A percentile compares a stretch with the other conserved stretches of the same genome.
Conservation (phyloP, 1,140 invertebrate genomes). For the Diorhabda carinulata region DNA sequence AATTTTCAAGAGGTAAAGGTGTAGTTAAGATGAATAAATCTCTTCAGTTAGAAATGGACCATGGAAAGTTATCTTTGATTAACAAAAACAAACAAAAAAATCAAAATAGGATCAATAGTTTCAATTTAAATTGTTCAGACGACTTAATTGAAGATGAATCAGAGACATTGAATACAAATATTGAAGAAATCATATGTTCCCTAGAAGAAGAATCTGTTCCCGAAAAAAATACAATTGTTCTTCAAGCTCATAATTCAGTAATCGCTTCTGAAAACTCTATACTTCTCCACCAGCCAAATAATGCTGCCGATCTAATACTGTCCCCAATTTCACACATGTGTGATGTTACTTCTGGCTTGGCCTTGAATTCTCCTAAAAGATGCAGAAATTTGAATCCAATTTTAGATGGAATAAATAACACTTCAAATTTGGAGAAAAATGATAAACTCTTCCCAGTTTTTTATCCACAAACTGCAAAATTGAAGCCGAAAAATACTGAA, state of each 20-base stretch:
- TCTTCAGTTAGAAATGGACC: conserved; percentile 32
- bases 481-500: conserved; percentile 6
- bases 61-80: conserved; percentile 32
- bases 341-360: conserved; percentile 52
- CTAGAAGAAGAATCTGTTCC: conserved; percentile 14
- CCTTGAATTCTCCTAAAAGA: conserved; percentile 42
- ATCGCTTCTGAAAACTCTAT: conserved; percentile 33
- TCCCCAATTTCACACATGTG: conserved; percentile 54
- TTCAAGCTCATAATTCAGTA: conserved; percentile 31
- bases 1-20: conserved; percentile 28
- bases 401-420: conserved; percentile 26
- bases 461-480: conserved; percentile 21
- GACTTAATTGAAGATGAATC: conserved; percentile 28
- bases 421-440: conserved; percentile 12
- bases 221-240: conserved; percentile 2
- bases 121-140: conserved; percentile 21
- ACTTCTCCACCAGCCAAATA: conserved; percentile 20
- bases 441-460: conserved; percentile 43
- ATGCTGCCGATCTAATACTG: conserved; percentile 34
- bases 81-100: conserved; percentile 25
- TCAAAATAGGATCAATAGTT: conserved; percentile 25
- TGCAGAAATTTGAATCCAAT: conserved; percentile 35
- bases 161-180: conserved; percentile 19
- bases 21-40: conserved; percentile 32
- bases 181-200: conserved; percentile 27